A percentile compares a stretch with the other conserved stretches of the same genome.
Conservation (phyloP, 2,797 vertebrate species). For the Lateolabrax maculatus region DNA sequence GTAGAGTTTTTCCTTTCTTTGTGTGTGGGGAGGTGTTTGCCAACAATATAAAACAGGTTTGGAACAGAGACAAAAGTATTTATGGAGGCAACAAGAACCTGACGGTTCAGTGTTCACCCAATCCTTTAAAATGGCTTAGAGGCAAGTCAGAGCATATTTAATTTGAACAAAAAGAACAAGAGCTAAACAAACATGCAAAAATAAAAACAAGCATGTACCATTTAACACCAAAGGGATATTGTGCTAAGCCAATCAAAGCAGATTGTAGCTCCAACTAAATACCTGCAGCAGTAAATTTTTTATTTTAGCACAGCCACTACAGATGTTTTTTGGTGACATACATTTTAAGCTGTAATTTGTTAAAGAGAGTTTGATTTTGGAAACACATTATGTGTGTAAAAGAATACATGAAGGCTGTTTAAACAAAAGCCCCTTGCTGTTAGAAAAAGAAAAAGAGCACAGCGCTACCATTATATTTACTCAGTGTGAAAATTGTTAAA, state of each 20-base stretch:
- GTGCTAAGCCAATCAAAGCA: constrained; percentile 60
- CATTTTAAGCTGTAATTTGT: constrained; percentile 63
- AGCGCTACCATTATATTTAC: constrained; percentile 51
- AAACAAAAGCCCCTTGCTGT: constrained; percentile 36
- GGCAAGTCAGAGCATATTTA: constrained; percentile 62
- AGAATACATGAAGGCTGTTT: constrained; percentile 54
- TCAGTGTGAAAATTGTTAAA: constrained; percentile 53
- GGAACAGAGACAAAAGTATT: constrained; percentile 57
- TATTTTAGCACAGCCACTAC: constrained; percentile 39
- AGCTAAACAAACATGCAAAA: constrained; percentile 62
- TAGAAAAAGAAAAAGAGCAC: constrained; percentile 22
- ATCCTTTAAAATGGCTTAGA: constrained; percentile 56
- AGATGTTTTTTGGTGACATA: constrained; percentile 55
- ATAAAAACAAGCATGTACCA: constrained; percentile 52
- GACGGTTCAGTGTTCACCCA: constrained; percentile 39
- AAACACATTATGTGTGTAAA: constrained; percentile 20
- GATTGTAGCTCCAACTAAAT: constrained; percentile 48
- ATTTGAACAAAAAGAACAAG: constrained; percentile 57
- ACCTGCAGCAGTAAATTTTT: constrained; percentile 44
- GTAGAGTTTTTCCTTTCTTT: constrained; percentile 26
- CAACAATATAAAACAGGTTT: constrained; percentile 62
- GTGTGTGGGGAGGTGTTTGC: constrained; percentile 57
- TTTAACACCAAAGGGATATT: constrained; percentile 52
- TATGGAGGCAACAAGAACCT: constrained; percentile 62
- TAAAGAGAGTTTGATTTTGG: constrained; percentile 45